Evolutionary conservation across 2,888 invertebrate species (phyloP), one percentile per base, ranked within the genome.

Genomic region (Trissonchulus sp.): DNA sequence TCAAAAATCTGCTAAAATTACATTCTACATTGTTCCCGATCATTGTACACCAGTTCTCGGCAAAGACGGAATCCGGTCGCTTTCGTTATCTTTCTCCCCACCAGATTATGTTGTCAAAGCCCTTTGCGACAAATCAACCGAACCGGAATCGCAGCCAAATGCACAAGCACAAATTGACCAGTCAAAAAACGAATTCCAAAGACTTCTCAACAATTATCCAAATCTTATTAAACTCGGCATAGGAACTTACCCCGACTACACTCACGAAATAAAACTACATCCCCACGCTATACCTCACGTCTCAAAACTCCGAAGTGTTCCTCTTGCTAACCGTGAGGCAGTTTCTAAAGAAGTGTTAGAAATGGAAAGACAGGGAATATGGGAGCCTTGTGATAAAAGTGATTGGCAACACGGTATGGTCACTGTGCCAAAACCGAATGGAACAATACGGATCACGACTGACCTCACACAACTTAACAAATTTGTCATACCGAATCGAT

Each of bases 361-460:
- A 3, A 63, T 63, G 65, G 65, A 23, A 30, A 23, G 30, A 8
- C 28, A 63, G 8, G 65, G 65, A 30, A 63, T 63, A 3, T 63
- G 65, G 65, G 65, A 63, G 30, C n/a, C n/a, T 28, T 23, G n/a
- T 30, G 65, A 15, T 30, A 23, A 30, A 63, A 30, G 28, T n/a
- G 65, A 63, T 30, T 28, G 65, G 30, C 28, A 28, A 63, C 65
- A 63, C 30, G 65, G 65, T 15, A 63, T 63, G 65, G 65, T 63
- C 30, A 30, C 65, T 23, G 65, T 63, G 15, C 65, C 65, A 8
- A 63, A 63, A 30, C 65, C 65, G 3, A 30, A 63, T 28, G 65
- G 65, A 15, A 28, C 15, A 23, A 28, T 63, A 15, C 15, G 65
- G 65, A 30, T 63, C 30, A 30, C 30, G n/a, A 63, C 65, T 23